phyloP scores from a whole-genome alignment of 2,888 invertebrate species.

The Sepiola atlantica region DNA sequence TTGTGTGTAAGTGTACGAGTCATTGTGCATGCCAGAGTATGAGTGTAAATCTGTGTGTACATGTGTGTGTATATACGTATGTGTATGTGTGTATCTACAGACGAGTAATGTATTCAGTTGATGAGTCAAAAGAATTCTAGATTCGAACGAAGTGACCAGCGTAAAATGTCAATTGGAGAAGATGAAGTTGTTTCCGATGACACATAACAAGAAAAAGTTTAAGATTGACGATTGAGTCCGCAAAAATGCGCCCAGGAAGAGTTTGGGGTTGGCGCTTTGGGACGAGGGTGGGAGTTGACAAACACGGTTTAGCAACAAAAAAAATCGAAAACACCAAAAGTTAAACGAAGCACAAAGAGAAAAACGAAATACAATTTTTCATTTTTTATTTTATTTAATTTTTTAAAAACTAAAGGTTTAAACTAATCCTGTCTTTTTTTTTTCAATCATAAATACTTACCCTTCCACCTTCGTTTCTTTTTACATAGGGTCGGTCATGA shows the following conservation, averaged over 20 bases:
- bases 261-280: background rate
- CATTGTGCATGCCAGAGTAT: too few relatives aligned
- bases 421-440: too few relatives aligned
- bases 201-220: background rate
- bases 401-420: too few relatives aligned
- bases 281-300: background rate
- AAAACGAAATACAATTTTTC: background rate
- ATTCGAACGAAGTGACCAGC: too few relatives aligned
- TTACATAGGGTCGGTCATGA: too few relatives aligned
- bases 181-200: background rate
- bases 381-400: too few relatives aligned
- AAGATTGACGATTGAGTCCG: background rate
- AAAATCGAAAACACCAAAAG: background rate
- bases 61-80: background rate
- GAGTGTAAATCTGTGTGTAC: background rate
- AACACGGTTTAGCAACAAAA: background rate
- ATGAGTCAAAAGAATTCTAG: background rate
- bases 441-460: too few relatives aligned
- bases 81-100: too few relatives aligned
- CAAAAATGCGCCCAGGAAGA: background rate
- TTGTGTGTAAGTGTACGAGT: background rate
- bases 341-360: background rate
- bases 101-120: background rate
- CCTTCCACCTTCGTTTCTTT: too few relatives aligned
- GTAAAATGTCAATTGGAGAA: background rate